Evolutionary conservation across 2,888 invertebrate genomes (phyloP), one percentile per base, ranked within the genome.

Genomic region (Cheilosia vulpina): DNA sequence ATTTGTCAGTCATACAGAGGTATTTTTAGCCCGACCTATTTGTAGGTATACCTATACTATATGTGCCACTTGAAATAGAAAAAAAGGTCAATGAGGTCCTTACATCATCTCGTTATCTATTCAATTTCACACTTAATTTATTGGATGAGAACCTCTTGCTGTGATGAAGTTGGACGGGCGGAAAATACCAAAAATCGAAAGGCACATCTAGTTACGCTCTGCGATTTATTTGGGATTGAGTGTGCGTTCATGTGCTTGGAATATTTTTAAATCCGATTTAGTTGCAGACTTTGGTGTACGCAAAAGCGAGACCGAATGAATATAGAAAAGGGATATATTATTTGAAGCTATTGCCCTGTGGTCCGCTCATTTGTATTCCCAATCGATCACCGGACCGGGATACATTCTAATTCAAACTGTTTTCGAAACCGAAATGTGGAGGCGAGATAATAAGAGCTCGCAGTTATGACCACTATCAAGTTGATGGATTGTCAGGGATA

Each of bases 81-180:
- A 80, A 84, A 85, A 85, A 85, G 85, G 81, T 81, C 81, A 81
- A 85, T 72, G 72, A 72, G 85, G 68, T 85, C 45, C 81, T 85
- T 78, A 81, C 58, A 85, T 85, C 81, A 85, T 85, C 85, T 85
- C 85, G 85, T 85, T 87, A 87, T 87, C 87, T 88, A 87, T 87
- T 88, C 88, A 88, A 88, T 88, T 88, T 88, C 88, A 88, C 88
- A 88, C 87, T 87, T 88, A 89, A 88, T 89, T 88, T 88, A 88
- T 87, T 88, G 87, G 83, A 78, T 83, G 81, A 80, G 84, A 69
- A 84, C 78, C 82, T 80, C 87, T 87, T 77, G 76, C 21, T 52
- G 76, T 62, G 68, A 77, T 77, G 85, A 85, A 58, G 76, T 81
- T 76, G 68, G 81, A 77, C 76, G 71, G 81, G 62, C 15, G 58